phyloP scores from a whole-genome alignment of 2,797 vertebrate genomes.

The Microctenopoma stevenorrisi region DNA sequence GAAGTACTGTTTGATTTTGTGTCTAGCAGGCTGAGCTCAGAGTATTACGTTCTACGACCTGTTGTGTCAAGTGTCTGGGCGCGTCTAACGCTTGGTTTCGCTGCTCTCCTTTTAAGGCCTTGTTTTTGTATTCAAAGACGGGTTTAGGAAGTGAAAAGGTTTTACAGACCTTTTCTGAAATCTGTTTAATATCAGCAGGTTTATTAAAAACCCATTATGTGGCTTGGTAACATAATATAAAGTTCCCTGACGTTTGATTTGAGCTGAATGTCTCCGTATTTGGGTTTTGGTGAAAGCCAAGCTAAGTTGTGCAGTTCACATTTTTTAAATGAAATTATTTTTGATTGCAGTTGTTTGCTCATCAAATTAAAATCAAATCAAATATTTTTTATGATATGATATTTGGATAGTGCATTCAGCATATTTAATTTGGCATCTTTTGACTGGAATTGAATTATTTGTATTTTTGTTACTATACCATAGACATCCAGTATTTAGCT shows the following conservation, averaged over 20 bases:
- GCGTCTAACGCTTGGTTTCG: conserved; percentile 32
- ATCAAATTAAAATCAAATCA: no score
- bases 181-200: conserved; percentile 49
- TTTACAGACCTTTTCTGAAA: conserved; percentile 53
- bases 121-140: conserved; percentile 49
- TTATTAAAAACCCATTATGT: conserved; percentile 39
- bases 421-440: not conserved
- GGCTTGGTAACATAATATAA: not conserved
- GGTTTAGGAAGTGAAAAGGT: conserved; percentile 59
- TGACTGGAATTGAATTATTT: not conserved
- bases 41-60: not conserved
- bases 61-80: conserved; percentile 22
- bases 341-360: not conserved
- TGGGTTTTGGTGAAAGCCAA: not conserved
- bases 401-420: not conserved
- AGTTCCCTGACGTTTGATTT: conserved; percentile 27
- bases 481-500: not conserved
- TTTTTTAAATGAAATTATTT: not conserved
- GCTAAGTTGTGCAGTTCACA: not conserved
- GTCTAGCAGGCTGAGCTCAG: not conserved
- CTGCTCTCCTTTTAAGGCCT: conserved; percentile 59
- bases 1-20: conserved; percentile 59
- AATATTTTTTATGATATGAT: no score
- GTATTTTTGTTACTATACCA: no score
- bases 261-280: conserved; percentile 3